Evolutionary conservation across 2,888 invertebrate genomes (phyloP), one percentile per base, ranked within the genome.

Genomic region (Orthosia gothica): DNA sequence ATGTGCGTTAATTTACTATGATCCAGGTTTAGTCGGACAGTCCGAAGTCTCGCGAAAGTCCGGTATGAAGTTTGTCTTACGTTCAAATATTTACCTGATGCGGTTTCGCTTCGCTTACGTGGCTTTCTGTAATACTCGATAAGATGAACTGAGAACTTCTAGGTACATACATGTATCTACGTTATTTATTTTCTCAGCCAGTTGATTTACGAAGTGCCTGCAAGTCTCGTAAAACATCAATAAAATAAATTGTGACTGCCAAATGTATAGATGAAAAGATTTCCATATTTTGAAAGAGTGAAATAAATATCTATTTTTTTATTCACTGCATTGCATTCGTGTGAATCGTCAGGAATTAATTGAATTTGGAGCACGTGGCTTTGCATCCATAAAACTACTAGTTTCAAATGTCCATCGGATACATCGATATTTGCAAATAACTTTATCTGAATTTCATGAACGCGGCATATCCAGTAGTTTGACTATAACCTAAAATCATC

Each of bases 351-450:
- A 70, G 52, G 40, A 61, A 20, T 71, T 58, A 67, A 69, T 59
- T 78, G 49, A 58, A 65, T 67, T 59, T 66, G 12, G 52, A 57
- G n/a, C 23, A 23, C 52, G 55, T 54, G 52, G 18, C 26, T 50
- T 52, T 61, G 20, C 12, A 55, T 63, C 40, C 16, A 65, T 63
- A 63, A 50, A 67, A 65, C 32, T 18, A 47, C 13, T 40, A 52
- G 58, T 70, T 79, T 69, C 20, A 58, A 77, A 76, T 69, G 26
- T 62, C 23, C 5, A 57, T 64, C n/a, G 23, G 52, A 62, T 57
- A 32, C 18, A 20, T 23, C 18, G n/a, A 40, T 20, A 58, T 52
- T 55, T 11, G 20, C n/a, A 47, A 64, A 74, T 45, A 64, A 54
- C 18, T 72, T 61, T 59, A 49, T 50, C 52, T 49, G 12, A 55